phyloP scores from a whole-genome alignment of 2,888 invertebrate species.

The Xylophagus ater region DNA sequence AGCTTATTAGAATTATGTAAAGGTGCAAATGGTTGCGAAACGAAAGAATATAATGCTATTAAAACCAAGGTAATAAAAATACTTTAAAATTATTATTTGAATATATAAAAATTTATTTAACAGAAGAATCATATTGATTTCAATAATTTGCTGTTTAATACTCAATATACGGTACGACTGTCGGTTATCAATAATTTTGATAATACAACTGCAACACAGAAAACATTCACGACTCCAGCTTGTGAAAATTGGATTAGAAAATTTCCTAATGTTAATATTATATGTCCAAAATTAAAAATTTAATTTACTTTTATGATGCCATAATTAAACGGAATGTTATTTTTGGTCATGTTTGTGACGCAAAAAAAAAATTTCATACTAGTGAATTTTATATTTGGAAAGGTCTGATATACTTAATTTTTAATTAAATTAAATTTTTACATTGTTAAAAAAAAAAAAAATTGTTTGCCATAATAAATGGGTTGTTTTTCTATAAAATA shows the following conservation, averaged over 20 bases:
- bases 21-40: slow-evolving; percentile 30
- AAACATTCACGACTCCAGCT: slow-evolving; percentile 32
- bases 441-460: too few species aligned
- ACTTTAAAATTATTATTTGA: slow-evolving; percentile 15
- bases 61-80: slow-evolving; percentile 28
- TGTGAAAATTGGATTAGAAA: slow-evolving; percentile 33
- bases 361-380: too few species aligned
- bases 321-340: too few species aligned
- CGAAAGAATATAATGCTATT: slow-evolving; percentile 34
- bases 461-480: too few species aligned
- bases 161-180: slow-evolving; percentile 31
- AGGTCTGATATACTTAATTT: too few species aligned
- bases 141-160: slow-evolving; percentile 33
- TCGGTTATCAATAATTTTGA: slow-evolving; percentile 15
- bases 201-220: slow-evolving; percentile 11
- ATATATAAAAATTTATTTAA: slow-evolving; percentile 12
- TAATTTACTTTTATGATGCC: too few species aligned
- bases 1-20: slow-evolving; percentile 36
- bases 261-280: slow-evolving; percentile 33
- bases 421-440: too few species aligned
- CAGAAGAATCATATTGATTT: slow-evolving; percentile 36
- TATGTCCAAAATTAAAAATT: slow-evolving; percentile 30
- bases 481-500: too few species aligned
- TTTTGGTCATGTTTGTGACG: too few species aligned
- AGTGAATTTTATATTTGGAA: too few species aligned